Conservation (phyloP, 2,888 invertebrate species). For the Coleophora flavipennella region DNA sequence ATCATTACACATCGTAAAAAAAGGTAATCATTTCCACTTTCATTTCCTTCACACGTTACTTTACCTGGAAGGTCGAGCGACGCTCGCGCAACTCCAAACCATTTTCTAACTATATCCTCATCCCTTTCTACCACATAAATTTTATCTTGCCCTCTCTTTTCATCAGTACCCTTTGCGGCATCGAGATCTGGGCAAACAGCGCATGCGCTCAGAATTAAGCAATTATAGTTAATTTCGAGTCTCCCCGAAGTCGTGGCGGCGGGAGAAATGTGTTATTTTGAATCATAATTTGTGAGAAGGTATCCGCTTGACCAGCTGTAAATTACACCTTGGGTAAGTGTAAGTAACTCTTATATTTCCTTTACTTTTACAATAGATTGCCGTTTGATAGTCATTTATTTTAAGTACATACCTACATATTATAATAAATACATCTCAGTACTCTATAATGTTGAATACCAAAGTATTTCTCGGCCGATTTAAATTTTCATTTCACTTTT, state of each 20-base stretch:
- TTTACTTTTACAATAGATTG: slow-evolving; percentile 3
- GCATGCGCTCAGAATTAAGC: slow-evolving; percentile 65
- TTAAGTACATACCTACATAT: too few species aligned
- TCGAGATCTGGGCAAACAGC: slow-evolving; percentile 49
- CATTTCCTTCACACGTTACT: slow-evolving; percentile 58
- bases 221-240: slow-evolving; percentile 71
- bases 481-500: too few species aligned
- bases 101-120: slow-evolving; percentile 18
- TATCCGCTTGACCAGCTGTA: slow-evolving; percentile 67
- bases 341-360: slow-evolving; percentile 4
- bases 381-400: too few species aligned
- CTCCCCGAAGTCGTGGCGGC: slow-evolving; percentile 56
- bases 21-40: slow-evolving; percentile 36
- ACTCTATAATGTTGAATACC: too few species aligned
- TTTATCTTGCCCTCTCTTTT: slow-evolving; percentile 30
- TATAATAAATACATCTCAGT: slow-evolving; percentile 10
- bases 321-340: slow-evolving; percentile 40
- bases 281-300: slow-evolving; percentile 71
- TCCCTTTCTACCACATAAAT: slow-evolving; percentile 29
- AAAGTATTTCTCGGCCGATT: too few species aligned
- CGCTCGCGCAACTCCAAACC: slow-evolving; percentile 26
- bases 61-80: slow-evolving; percentile 51
- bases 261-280: slow-evolving; percentile 67
- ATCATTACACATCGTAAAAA: too few species aligned
- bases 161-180: slow-evolving; percentile 35